A percentile compares a stretch with the other conserved stretches of the same genome.
These are phyloP conservation scores for Chiloscyllium punctatum DNA, from an alignment of 2,797 vertebrate genomes.

Conservation along the genomic window DNA sequence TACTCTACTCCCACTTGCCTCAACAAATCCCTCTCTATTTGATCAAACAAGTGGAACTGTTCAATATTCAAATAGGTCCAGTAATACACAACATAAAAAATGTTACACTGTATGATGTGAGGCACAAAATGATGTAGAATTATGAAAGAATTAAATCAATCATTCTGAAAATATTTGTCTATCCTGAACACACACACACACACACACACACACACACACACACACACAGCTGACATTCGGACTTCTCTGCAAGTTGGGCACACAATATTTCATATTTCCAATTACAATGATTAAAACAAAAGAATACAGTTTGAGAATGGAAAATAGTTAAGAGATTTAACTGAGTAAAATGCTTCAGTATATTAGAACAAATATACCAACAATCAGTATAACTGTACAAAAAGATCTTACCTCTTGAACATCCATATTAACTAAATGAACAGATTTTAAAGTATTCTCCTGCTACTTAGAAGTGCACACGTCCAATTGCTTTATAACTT, in stretches of 20 bases:
- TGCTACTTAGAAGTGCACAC: not conserved
- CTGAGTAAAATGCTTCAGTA: not conserved
- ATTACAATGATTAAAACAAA: not conserved
- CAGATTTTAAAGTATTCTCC: not conserved
- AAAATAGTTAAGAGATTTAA: conserved; percentile 14
- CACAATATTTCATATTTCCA: not conserved
- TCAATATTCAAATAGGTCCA: not conserved
- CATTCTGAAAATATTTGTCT: not conserved
- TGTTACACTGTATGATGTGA: not conserved
- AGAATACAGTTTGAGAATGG: not conserved
- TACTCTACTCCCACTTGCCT: not conserved
- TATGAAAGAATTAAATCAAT: not conserved
- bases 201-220: not conserved
- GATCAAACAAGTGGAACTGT: not conserved
- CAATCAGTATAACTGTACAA: not conserved
- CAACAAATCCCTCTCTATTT: not conserved
- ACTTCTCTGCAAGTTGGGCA: not conserved
- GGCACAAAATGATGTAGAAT: not conserved
- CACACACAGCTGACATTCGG: not conserved
- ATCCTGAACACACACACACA: not conserved
- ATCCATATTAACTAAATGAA: not conserved
- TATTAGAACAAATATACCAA: not conserved
- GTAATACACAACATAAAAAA: not conserved
- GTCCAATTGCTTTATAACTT: not conserved
- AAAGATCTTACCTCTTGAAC: not conserved